phyloP scores from a whole-genome alignment of 2,888 invertebrate species.

The Priapulus caudatus region DNA sequence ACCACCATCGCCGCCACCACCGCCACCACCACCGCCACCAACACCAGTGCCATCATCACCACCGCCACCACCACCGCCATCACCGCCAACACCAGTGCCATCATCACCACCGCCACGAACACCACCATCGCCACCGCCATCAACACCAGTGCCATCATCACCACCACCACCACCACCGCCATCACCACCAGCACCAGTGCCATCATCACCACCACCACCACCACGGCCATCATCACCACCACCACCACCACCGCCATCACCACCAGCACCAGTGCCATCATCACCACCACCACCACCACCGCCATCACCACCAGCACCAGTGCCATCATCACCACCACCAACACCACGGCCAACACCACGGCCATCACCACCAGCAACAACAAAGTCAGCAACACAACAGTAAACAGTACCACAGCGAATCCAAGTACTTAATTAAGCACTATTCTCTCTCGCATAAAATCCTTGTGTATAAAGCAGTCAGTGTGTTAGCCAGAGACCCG shows the following conservation, averaged over 20 bases:
- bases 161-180: conserved; percentile 3
- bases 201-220: conserved; percentile 3
- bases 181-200: neutral
- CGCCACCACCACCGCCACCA: conserved; percentile 1
- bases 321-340: no score
- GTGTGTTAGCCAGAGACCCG: no score
- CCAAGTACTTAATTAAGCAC: no score
- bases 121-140: conserved; percentile 1
- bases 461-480: no score
- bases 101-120: neutral
- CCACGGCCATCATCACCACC: neutral
- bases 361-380: no score
- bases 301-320: no score
- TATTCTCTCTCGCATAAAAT: no score
- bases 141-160: neutral
- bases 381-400: no score
- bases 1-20: conserved; percentile 3
- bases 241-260: conserved; percentile 3
- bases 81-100: neutral
- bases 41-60: neutral
- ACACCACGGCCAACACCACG: no score
- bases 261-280: neutral
- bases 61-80: conserved; percentile 3
- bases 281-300: no score
- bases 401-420: no score